Evolutionary conservation across 1,140 invertebrate genomes (phyloP).

Genomic region (Centruroides vittatus): DNA sequence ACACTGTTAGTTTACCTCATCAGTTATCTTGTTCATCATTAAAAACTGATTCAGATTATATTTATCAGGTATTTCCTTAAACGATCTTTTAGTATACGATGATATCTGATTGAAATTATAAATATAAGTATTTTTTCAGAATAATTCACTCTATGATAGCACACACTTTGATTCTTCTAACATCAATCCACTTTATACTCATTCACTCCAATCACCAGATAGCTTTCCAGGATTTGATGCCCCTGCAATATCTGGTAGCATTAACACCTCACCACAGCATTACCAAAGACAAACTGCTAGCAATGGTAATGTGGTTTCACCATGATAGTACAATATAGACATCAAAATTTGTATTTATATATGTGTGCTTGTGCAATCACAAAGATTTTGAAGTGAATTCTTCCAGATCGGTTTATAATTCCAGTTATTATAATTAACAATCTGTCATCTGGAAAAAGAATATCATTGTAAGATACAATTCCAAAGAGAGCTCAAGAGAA

Average conservation of each 20-base stretch:
- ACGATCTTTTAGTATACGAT: background rate
- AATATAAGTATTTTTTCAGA: constrained; percentile 32
- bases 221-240: constrained; percentile 29
- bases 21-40: constrained; percentile 59
- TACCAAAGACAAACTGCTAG: constrained; percentile 20
- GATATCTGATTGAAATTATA: background rate
- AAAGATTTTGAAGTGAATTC: no score
- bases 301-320: no score
- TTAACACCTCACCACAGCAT: constrained; percentile 29
- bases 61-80: constrained; percentile 25
- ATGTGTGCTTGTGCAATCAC: no score
- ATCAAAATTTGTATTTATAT: no score
- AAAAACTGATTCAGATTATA: constrained; percentile 61
- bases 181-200: constrained; percentile 52
- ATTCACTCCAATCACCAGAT: constrained; percentile 56
- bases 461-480: no score
- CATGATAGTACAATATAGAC: no score
- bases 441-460: no score
- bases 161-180: constrained; percentile 50
- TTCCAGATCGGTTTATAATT: no score
- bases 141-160: constrained; percentile 59
- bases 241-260: constrained; percentile 18
- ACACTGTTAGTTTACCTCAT: constrained; percentile 58
- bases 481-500: no score
- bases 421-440: no score